Percentiles rank a stretch among this genome's conserved stretches.
phyloP scores from a whole-genome alignment of 2,797 vertebrate species.

The Euphonia xanthogaster region DNA sequence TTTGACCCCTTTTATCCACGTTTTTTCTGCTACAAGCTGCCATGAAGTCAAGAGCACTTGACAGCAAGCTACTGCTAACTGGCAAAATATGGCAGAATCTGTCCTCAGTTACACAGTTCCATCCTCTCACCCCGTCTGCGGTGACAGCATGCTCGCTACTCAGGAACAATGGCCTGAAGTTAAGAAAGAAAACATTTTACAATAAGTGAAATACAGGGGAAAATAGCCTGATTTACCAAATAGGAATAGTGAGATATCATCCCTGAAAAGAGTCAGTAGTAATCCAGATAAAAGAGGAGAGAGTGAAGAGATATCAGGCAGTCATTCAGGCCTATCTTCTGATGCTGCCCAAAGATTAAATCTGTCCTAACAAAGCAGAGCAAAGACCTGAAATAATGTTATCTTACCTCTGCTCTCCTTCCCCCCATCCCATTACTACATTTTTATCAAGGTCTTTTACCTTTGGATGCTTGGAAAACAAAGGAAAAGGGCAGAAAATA shows the following conservation, averaged over 20 bases:
- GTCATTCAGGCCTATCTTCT: slow-evolving; percentile 10
- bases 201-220: not conserved
- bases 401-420: not conserved
- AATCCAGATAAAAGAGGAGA: slow-evolving; percentile 41
- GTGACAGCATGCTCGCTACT: not conserved
- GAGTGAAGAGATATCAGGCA: slow-evolving; percentile 45
- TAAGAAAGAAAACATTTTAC: slow-evolving; percentile 11
- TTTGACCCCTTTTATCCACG: not conserved
- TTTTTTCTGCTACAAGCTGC: not conserved
- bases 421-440: not conserved
- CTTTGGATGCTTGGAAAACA: not conserved
- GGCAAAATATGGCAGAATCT: not conserved
- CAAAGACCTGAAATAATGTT: slow-evolving; percentile 25
- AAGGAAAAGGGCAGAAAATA: not conserved
- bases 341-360: slow-evolving; percentile 29
- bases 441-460: slow-evolving; percentile 29
- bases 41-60: not conserved
- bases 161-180: not conserved
- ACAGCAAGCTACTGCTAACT: not conserved
- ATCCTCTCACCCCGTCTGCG: not conserved
- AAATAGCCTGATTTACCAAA: not conserved
- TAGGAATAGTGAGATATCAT: not conserved
- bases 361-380: slow-evolving; percentile 15
- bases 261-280: not conserved
- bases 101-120: not conserved